Evolutionary conservation across 2,113 vertebrate genomes (phyloP).

Genomic region (Indicator maculatus): DNA sequence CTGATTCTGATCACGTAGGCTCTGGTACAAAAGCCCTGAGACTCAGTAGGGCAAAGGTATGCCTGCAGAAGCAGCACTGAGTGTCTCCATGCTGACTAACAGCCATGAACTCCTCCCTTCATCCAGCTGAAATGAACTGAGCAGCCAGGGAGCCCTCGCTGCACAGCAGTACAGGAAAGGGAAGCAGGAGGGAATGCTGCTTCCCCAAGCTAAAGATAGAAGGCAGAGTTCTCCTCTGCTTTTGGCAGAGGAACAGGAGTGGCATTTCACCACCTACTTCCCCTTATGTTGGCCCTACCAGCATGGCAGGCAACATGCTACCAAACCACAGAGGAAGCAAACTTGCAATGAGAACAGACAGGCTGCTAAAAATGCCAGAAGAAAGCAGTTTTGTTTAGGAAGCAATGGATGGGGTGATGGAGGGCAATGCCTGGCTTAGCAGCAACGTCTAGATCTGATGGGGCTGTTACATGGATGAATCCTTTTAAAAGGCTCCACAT

Average conservation of each 20-base stretch:
- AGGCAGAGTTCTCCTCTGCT: conserved; percentile 32
- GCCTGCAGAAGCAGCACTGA: neutral
- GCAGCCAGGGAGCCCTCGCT: rapidly evolving
- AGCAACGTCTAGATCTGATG: neutral
- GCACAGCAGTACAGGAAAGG: neutral
- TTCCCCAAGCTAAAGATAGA: conserved; percentile 52
- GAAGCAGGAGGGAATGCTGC: conserved; percentile 58
- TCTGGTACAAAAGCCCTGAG: neutral
- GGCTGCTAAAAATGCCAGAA: neutral
- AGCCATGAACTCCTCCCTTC: neutral
- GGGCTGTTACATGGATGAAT: neutral
- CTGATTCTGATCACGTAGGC: neutral
- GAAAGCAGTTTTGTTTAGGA: neutral
- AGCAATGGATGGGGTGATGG: neutral
- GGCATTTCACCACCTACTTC: conserved; percentile 58
- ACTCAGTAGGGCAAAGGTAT: neutral
- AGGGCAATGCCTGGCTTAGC: neutral
- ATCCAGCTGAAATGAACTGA: neutral
- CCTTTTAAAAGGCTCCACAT: neutral
- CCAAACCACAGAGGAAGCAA: conserved; percentile 54
- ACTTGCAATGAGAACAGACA: neutral
- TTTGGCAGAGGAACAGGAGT: conserved; percentile 56
- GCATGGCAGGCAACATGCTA: conserved; percentile 12
- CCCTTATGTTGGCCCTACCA: conserved; percentile 21
- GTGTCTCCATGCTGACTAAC: rapidly evolving